Percentiles rank a stretch among this genome's conserved stretches.
These are phyloP conservation scores for Sebastes fasciatus DNA, from an alignment of 2,113 vertebrate genomes.

Conservation along the genomic window DNA sequence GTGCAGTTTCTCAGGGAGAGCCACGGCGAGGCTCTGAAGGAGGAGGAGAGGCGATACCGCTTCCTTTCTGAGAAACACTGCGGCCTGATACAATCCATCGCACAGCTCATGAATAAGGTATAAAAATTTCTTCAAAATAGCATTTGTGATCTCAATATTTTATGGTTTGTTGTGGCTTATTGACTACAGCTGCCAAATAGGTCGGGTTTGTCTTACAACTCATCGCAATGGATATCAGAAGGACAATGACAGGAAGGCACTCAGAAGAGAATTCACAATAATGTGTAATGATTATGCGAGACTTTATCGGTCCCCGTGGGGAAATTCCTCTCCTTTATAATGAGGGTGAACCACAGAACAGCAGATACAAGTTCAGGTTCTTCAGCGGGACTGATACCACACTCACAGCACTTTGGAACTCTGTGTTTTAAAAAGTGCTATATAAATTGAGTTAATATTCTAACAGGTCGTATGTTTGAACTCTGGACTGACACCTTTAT, in stretches of 20 bases:
- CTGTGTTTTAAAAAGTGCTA: background rate
- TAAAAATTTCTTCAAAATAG: background rate
- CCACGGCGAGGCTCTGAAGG: slow-evolving; percentile 88
- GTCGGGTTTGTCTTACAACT: background rate
- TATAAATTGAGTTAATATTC: background rate
- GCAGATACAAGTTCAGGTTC: background rate
- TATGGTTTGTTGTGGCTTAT: slow-evolving; percentile 15
- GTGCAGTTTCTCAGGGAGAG: slow-evolving; percentile 88
- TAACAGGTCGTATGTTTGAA: slow-evolving; percentile 2
- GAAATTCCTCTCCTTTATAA: background rate
- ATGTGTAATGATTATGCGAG: slow-evolving; percentile 29
- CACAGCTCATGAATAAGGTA: slow-evolving; percentile 83
- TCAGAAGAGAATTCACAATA: background rate
- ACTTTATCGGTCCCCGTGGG: background rate
- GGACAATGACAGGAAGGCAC: background rate
- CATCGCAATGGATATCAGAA: background rate
- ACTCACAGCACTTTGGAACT: background rate
- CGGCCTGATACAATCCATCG: slow-evolving; percentile 72
- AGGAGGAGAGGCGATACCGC: slow-evolving; percentile 94
- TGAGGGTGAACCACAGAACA: background rate
- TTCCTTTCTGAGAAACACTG: slow-evolving; percentile 97
- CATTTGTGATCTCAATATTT: slow-evolving; percentile 5
- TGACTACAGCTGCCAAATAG: background rate
- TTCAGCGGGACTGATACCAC: background rate
- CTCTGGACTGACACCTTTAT: slow-evolving; percentile 10